A percentile compares a stretch with the other conserved stretches of the same genome.
Evolutionary conservation across 2,888 invertebrate genomes (phyloP).

Genomic region (Poecilobothrus nobilitatus): DNA sequence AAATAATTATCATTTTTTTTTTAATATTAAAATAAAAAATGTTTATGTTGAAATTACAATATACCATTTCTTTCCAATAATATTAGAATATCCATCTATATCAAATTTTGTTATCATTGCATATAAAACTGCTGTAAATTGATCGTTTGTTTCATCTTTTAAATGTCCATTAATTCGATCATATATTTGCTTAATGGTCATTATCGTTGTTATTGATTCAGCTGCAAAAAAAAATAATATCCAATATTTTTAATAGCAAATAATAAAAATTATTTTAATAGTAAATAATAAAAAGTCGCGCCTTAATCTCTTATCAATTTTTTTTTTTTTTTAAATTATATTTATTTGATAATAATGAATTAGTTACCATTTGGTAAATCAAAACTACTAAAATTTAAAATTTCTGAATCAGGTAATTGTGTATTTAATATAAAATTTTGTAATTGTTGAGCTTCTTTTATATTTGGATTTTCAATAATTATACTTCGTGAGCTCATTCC

Average conservation of each 20-base stretch:
- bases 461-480: conserved; percentile 65
- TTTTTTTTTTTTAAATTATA: background rate
- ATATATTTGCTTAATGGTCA: conserved; percentile 53
- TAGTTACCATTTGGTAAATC: conserved; percentile 43
- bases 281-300: background rate
- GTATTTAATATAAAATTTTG: conserved; percentile 31
- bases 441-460: conserved; percentile 50
- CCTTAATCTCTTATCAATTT: too few species aligned
- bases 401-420: conserved; percentile 23
- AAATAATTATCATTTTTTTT: background rate
- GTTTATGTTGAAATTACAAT: conserved; percentile 25
- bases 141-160: conserved; percentile 42
- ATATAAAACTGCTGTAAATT: conserved; percentile 62
- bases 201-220: conserved; percentile 48
- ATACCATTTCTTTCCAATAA: conserved; percentile 45
- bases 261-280: background rate
- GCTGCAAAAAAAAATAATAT: conserved; percentile 43
- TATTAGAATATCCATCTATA: conserved; percentile 50
- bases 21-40: background rate
- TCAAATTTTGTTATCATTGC: conserved; percentile 62
- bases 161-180: conserved; percentile 42
- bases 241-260: background rate
- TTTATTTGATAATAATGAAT: background rate
- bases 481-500: conserved; percentile 50
- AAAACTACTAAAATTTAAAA: conserved; percentile 24